Base-by-base conservation (phyloP, 2,888 invertebrate genomes). In the Pterostichus niger region DNA sequence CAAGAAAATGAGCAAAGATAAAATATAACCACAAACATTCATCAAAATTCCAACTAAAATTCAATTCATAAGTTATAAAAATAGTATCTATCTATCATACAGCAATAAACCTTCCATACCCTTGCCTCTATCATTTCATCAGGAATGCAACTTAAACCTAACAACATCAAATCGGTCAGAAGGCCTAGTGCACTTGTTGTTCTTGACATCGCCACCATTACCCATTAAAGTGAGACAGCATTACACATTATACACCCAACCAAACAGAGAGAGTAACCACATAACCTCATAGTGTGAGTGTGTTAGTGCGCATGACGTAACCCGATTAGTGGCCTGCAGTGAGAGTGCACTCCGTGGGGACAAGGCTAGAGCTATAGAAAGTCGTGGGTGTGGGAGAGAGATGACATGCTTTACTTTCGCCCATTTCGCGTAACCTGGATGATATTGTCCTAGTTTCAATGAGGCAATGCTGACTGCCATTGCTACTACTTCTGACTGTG, bases 371-470 rank as follows among this genome's bases (percentile, higher is more conserved):
- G 17, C 61, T 7, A n/a, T 54, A 31, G n/a, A 49, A 35, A 10
- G 33, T 40, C 13, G 33, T 31, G 40, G 33, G 56, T 54, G 52
- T 52, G 7, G 33, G 54, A 76, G 54, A 33, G 75, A 49, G 52
- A 24, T 35, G 76, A 56, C 17, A 10, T 52, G 73, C 4, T 76
- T 64, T 64, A 85, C 85, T 85, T 85, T 85, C 85, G 81, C 84
- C 85, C 64, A 84, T 85, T 84, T 84, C 83, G 82, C 82, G 82
- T 84, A 84, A 85, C 84, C 84, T 84, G 77, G 84, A 84, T 84
- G 84, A 84, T 84, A 84, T 84, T 85, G 84, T 81, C 84, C 85
- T 73, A 84, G 82, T 84, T 85, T 84, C 54, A 59, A 75, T 52
- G 24, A 31, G 71, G 35, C 73, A 71, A 76, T 49, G 64, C 75